These are phyloP conservation scores for Trachelipus rathkii DNA, from an alignment of 1,140 invertebrate genomes.

Conservation along the genomic window DNA sequence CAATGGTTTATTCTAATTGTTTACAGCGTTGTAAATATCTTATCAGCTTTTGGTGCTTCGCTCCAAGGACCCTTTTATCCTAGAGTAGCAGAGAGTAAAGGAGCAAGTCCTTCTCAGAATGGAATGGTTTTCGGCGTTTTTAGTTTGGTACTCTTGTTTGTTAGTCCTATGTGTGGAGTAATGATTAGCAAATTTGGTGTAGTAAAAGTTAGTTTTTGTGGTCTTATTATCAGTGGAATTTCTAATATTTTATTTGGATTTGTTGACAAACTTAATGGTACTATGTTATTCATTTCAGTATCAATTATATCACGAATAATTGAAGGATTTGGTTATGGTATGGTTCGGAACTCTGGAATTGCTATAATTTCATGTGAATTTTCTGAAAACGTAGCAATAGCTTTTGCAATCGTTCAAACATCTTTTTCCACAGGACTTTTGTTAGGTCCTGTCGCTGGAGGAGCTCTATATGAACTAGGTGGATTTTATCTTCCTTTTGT, in stretches of 20 bases:
- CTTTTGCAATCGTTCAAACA: too few species aligned
- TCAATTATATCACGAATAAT: too few species aligned
- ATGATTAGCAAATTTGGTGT: conserved; percentile 8
- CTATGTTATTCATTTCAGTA: too few species aligned
- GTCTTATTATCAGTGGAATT: conserved; percentile 16
- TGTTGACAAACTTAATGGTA: too few species aligned
- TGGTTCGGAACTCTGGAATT: too few species aligned
- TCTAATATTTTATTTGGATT: conserved; percentile 9
- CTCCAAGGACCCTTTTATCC: conserved; percentile 28
- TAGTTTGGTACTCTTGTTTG: conserved; percentile 19
- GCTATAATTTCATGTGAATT: too few species aligned
- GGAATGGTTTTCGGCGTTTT: conserved; percentile 24
- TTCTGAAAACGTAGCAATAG: too few species aligned
- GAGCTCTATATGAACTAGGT: too few species aligned
- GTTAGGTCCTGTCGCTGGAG: too few species aligned
- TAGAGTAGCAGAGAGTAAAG: conserved; percentile 18
- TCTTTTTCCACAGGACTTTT: too few species aligned
- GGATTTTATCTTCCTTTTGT: too few species aligned
- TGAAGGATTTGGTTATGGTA: too few species aligned
- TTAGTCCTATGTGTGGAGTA: conserved; percentile 20
- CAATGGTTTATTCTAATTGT: conserved; percentile 14
- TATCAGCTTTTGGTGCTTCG: conserved; percentile 10
- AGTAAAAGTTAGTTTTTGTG: conserved; percentile 1
- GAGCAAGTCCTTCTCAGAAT: conserved; percentile 16
- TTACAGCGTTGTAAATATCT: not conserved